Evolutionary conservation across 1,140 invertebrate genomes (phyloP), one percentile per base, ranked within the genome.

Genomic region (Lutraria rhynchaena): DNA sequence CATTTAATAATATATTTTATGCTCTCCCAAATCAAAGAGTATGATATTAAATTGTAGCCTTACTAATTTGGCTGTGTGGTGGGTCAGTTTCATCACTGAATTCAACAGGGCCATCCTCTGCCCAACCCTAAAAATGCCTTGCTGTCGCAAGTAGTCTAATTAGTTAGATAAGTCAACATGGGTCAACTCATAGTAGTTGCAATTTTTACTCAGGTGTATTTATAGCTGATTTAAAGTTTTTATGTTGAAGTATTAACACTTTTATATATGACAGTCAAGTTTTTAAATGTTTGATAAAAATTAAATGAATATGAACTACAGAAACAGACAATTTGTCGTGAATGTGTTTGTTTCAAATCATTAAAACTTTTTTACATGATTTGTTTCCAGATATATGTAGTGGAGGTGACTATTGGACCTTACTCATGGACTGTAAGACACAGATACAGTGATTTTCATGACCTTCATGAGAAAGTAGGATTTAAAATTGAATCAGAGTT

Each of bases 401-500:
- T 97, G 41, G 92, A 94, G 85, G 93, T 96, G 35, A 93, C 91
- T 60, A 92, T 98, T 22, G 95, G 94, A 0, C 91, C 94, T 55
- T 94, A 96, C 82, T 94, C 94, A 58, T 99, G 97, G 97, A 94
- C 93, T 53, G 95, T 98, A 0, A 95, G 94, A 85, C 95, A 97
- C 89, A 94, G 97, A 63, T 99, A 98, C 91, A 97, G 95, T 89
- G 96, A 98, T 85, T 99, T 99, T 92, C 95, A 95, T 69, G 96
- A 96, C 53, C 93, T 99, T 5, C 96, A 99, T 90, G 96, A 97
- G 19, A 95, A 95, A 88, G 93, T 98, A 84, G 77, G 24, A 29
- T n/a, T n/a, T n/a, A n/a, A n/a, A n/a, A n/a, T n/a, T n/a, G n/a
- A n/a, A n/a, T n/a, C n/a, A n/a, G n/a, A n/a, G n/a, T n/a, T n/a